Base-by-base conservation (phyloP, 2,888 invertebrate genomes). In the Drosophila affinis region DNA sequence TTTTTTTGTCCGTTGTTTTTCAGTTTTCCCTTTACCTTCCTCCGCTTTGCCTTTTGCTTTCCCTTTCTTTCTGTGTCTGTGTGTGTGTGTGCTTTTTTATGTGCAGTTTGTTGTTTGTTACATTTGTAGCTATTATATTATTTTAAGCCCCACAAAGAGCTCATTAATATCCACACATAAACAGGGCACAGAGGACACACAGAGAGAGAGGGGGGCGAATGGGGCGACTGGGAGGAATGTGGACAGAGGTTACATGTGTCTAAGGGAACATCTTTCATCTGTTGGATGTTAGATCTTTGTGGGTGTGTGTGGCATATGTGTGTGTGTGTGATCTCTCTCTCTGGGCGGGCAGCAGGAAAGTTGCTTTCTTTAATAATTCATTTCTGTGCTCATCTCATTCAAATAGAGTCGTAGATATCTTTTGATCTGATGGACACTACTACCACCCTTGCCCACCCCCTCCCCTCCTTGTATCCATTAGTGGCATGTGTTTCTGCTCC, bases 111-210 rank as follows among this genome's bases (percentile, higher is more conserved):
- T 57, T 68, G 70, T 83, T 70, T 69, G 72, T 75, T 73, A 62
- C 75, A 70, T 78, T 39, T 73, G 72, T 57, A 67, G 68, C 75
- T 68, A 88, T 87, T 81, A 65, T 88, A 89, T 89, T 81, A 87
- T 87, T 79, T 77, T 72, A 85, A 89, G 85, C 53, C 70, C 70
- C 76, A 87, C 89, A 83, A 85, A 85, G 82, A 83, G 88, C 85
- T 83, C 88, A 83, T 89, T 83, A 83, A 89, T 83, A 84, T 85
- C 57, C 64, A 84, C 67, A 78, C 65, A 70, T 64, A 70, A 75
- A 75, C 76, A 70, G 45, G 71, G 53, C 17, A 55, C 21, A 34
- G 46, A 18, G 39, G 18, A 44, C 39, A 14, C 10, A 29, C 14
- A 39, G 27, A 21, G 21, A 29, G 24, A 24, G 27, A 9, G 27